A percentile compares a stretch with the other conserved stretches of the same genome.
Conservation (phyloP, 2,888 invertebrate species). For the Sepiola atlantica region DNA sequence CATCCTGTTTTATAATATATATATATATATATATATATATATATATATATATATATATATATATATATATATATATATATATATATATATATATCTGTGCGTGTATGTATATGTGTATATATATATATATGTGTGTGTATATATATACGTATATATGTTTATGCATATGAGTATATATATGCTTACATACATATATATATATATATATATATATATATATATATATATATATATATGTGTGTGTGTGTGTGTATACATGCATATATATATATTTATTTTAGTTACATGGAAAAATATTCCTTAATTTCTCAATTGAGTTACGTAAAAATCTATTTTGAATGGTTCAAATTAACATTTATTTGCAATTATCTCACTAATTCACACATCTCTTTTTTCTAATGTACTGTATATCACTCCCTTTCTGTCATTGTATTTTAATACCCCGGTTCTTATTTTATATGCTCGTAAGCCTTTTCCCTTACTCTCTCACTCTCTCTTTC, state of each 20-base stretch:
- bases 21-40: too few relatives aligned
- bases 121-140: too few relatives aligned
- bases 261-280: too few relatives aligned
- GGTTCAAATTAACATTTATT: not conserved
- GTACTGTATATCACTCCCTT: not conserved
- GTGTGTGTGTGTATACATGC: too few relatives aligned
- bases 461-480: too few relatives aligned
- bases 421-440: not conserved
- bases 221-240: not conserved
- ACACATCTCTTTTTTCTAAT: not conserved
- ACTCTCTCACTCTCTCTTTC: too few relatives aligned
- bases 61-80: not conserved
- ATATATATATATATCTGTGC: not conserved
- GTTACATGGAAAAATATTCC: too few relatives aligned
- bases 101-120: not conserved
- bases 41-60: not conserved
- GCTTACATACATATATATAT: not conserved
- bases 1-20: too few relatives aligned
- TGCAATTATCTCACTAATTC: not conserved
- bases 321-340: not conserved
- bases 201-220: not conserved
- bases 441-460: not conserved
- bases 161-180: not conserved
- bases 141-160: not conserved
- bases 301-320: too few relatives aligned